phyloP scores from a whole-genome alignment of 2,888 invertebrate genomes.

The Nymphalis urticae region DNA sequence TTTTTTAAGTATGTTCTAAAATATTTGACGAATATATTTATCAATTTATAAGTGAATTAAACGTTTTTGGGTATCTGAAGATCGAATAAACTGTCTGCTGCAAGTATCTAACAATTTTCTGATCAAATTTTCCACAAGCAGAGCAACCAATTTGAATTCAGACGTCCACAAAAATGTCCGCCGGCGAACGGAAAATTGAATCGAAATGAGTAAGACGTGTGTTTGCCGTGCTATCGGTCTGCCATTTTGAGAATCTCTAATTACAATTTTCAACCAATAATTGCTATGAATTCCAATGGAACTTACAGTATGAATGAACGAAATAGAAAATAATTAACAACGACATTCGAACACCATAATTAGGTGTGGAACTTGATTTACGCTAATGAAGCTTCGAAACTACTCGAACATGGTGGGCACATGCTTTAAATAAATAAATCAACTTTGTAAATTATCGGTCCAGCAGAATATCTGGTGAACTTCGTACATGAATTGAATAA shows the following conservation, averaged over 20 bases:
- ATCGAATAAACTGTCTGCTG: background rate
- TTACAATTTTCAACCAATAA: background rate
- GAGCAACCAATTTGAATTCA: background rate
- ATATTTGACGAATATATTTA: no score
- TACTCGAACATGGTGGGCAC: background rate
- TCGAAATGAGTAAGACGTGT: constrained; percentile 6
- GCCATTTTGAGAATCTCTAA: constrained; percentile 1
- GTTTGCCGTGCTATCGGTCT: constrained; percentile 2
- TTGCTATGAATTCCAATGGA: background rate
- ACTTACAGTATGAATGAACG: background rate
- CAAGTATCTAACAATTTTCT: constrained; percentile 1
- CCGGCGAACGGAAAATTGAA: constrained; percentile 6
- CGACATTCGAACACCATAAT: background rate
- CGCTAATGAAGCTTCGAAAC: background rate
- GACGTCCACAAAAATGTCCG: constrained; percentile 9
- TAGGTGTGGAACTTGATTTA: background rate
- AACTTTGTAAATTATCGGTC: constrained; percentile 22
- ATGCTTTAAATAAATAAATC: constrained; percentile 2
- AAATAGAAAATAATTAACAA: background rate
- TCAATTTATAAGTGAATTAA: no score
- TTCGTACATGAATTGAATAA: constrained; percentile 34
- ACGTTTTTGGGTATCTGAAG: background rate
- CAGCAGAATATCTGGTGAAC: constrained; percentile 17
- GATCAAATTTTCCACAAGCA: background rate
- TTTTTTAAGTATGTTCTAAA: no score